These are phyloP conservation scores for Drosophila sulfurigaster DNA, from an alignment of 1,140 invertebrate species.

Conservation along the genomic window DNA sequence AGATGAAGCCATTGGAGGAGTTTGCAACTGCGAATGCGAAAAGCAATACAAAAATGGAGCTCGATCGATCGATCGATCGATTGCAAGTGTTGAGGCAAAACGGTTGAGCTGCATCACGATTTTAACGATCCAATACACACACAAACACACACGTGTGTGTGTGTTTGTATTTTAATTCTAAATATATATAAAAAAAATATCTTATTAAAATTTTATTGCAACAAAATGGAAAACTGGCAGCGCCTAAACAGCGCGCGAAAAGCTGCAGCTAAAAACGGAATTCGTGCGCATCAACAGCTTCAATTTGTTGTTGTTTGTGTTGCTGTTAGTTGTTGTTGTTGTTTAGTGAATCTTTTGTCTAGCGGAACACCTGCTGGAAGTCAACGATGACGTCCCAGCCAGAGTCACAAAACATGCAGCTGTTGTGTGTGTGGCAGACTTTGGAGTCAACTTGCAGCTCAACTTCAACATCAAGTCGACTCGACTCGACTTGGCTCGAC, in stretches of 20 bases:
- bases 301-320: constrained; percentile 56
- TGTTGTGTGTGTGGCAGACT: constrained; percentile 41
- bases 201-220: constrained; percentile 83
- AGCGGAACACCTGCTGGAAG: constrained; percentile 75
- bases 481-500: constrained; percentile 1
- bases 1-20: constrained; percentile 49
- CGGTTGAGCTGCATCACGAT: constrained; percentile 51
- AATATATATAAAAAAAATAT: constrained; percentile 57
- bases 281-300: constrained; percentile 82
- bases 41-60: constrained; percentile 77
- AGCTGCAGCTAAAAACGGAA: constrained; percentile 77
- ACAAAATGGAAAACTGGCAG: constrained; percentile 73
- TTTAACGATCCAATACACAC: constrained; percentile 26
- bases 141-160: background rate
- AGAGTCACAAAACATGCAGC: constrained; percentile 33
- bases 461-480: constrained; percentile 3
- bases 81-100: constrained; percentile 42
- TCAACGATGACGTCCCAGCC: constrained; percentile 44
- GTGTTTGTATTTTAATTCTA: constrained; percentile 52
- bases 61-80: constrained; percentile 54
- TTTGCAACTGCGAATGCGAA: constrained; percentile 35
- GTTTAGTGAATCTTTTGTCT: constrained; percentile 70
- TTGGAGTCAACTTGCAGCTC: constrained; percentile 33
- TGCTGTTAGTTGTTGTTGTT: constrained; percentile 49
- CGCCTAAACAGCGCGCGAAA: constrained; percentile 55